phyloP scores from a whole-genome alignment of 2,797 vertebrate species.

The Morelia viridis region DNA sequence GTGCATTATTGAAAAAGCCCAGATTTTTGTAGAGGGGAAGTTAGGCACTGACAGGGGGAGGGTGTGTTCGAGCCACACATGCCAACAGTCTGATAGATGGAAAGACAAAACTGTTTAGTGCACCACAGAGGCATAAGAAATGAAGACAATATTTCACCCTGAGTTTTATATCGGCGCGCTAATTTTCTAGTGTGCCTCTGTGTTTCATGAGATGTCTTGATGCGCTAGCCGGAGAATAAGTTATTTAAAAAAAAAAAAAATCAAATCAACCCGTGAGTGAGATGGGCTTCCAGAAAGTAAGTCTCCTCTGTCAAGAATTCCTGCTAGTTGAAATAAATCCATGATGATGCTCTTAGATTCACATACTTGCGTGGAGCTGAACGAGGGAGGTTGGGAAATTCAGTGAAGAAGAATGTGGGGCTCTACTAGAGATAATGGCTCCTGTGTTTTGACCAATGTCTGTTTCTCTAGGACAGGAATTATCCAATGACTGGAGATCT shows the following conservation, averaged over 20 bases:
- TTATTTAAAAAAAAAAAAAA: constrained; percentile 12
- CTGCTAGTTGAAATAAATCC: constrained; percentile 60
- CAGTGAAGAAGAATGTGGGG: neutral
- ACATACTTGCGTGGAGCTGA: constrained; percentile 19
- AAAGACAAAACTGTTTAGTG: constrained; percentile 52
- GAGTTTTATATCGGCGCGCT: constrained; percentile 49
- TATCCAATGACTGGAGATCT: neutral
- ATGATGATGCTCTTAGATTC: constrained; percentile 59
- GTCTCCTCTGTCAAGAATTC: constrained; percentile 53
- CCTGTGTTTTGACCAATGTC: too few relatives aligned
- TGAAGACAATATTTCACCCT: constrained; percentile 61
- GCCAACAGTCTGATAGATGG: constrained; percentile 29
- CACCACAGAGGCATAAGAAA: constrained; percentile 60
- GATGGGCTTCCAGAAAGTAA: constrained; percentile 56
- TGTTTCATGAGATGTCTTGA: constrained; percentile 47
- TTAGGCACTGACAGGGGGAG: neutral
- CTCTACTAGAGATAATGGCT: too few relatives aligned
- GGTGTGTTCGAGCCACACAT: constrained; percentile 15
- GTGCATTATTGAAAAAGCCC: neutral
- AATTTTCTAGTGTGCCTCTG: constrained; percentile 23
- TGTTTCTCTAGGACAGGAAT: neutral
- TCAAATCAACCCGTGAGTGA: constrained; percentile 19
- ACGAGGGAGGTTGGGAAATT: too few relatives aligned
- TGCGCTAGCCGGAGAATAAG: constrained; percentile 56
- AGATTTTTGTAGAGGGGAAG: neutral